Conservation (phyloP, 2,797 vertebrate species). For the Halcyon chelicuti region DNA sequence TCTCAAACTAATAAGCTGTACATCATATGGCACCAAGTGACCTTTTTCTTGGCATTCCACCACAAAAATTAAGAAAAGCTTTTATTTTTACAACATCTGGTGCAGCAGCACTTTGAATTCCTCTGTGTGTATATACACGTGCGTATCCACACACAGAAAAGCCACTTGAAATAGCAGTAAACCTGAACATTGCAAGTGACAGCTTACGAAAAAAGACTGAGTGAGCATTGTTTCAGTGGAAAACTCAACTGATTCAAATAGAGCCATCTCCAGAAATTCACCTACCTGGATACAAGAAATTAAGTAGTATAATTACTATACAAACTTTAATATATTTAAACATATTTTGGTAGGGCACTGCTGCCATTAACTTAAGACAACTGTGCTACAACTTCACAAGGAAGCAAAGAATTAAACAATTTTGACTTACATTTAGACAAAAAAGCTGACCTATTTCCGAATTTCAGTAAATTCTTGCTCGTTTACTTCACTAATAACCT, state of each 20-base stretch:
- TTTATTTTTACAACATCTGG: neutral
- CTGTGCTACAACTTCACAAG: neutral
- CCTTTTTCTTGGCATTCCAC: neutral
- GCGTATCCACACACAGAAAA: neutral
- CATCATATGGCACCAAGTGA: neutral
- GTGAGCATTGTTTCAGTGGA: neutral
- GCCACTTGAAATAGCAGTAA: neutral
- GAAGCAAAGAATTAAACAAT: neutral
- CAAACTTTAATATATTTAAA: neutral
- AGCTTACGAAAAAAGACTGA: neutral
- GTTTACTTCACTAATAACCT: neutral
- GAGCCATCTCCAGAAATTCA: neutral
- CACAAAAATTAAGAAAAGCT: neutral
- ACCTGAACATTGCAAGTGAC: neutral
- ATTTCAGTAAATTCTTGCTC: neutral
- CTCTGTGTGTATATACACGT: neutral
- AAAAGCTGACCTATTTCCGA: neutral
- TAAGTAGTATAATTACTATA: fast-evolving
- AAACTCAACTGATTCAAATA: neutral
- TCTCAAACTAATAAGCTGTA: neutral
- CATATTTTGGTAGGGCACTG: neutral
- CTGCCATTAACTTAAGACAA: neutral
- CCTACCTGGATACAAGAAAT: neutral
- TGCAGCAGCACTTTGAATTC: neutral
- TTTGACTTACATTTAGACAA: neutral